These are phyloP conservation scores for Litocranius walleri DNA, from an alignment of 2,113 vertebrate species.

Conservation along the genomic window DNA sequence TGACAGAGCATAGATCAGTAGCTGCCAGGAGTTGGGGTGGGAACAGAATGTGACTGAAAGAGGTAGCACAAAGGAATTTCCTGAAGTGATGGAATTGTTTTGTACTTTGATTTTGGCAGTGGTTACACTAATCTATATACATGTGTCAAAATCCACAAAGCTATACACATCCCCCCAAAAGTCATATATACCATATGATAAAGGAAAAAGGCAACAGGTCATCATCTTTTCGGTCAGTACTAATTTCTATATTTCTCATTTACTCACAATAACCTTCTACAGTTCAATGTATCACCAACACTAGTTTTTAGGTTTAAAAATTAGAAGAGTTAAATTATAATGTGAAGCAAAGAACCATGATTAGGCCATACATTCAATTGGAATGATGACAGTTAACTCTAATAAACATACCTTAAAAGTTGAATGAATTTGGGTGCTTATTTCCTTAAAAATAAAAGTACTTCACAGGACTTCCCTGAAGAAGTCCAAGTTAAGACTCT, in stretches of 20 bases:
- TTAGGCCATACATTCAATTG: neutral
- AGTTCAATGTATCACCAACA: conserved; percentile 9
- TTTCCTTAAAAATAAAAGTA: conserved; percentile 15
- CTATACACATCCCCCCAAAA: neutral
- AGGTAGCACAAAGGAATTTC: neutral
- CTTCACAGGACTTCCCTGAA: neutral
- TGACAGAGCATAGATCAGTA: neutral
- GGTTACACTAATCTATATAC: neutral
- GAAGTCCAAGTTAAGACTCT: neutral
- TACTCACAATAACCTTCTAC: neutral
- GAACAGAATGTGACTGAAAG: neutral
- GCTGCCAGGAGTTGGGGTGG: neutral
- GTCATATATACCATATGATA: neutral
- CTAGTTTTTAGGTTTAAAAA: conserved; percentile 13
- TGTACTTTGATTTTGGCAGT: neutral
- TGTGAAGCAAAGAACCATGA: neutral
- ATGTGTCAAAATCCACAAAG: conserved; percentile 1
- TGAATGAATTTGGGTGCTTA: neutral
- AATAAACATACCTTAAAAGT: conserved; percentile 24
- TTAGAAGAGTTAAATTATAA: conserved; percentile 21
- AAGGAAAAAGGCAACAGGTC: neutral
- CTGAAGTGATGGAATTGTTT: neutral
- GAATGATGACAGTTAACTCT: neutral
- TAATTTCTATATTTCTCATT: conserved; percentile 12
- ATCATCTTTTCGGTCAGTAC: neutral